These are phyloP conservation scores for Scarus forsteni DNA, from an alignment of 2,797 vertebrate species.

Conservation along the genomic window DNA sequence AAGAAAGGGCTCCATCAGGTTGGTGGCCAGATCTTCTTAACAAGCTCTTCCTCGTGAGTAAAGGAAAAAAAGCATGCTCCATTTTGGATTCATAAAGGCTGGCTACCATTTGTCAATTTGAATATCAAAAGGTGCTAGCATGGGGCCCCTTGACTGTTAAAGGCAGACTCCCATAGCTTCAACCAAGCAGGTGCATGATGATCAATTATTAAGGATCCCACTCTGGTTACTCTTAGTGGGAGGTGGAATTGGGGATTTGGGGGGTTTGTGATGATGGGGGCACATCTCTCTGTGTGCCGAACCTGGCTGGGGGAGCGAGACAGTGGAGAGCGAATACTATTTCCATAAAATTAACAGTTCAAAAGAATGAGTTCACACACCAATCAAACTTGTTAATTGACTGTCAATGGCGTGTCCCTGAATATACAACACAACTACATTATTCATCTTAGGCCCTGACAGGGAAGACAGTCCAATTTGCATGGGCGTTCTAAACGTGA, in stretches of 20 bases:
- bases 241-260: constrained; percentile 78
- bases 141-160: constrained; percentile 86
- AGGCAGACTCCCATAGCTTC: constrained; percentile 91
- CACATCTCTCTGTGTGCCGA: constrained; percentile 89
- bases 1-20: constrained; percentile 87
- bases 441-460: constrained; percentile 98
- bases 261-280: constrained; percentile 79
- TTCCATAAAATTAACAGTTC: constrained; percentile 99
- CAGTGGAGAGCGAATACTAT: constrained; percentile 90
- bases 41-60: constrained; percentile 78
- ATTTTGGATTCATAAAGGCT: constrained; percentile 88
- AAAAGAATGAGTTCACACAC: constrained; percentile 99
- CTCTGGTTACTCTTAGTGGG: constrained; percentile 95
- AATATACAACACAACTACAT: constrained; percentile 99
- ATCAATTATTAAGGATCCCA: constrained; percentile 99
- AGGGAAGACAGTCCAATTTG: constrained; percentile 99
- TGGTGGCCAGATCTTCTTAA: constrained; percentile 90
- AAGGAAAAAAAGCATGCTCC: constrained; percentile 76
- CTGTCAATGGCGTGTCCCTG: constrained; percentile 99
- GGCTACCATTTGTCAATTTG: constrained; percentile 94
- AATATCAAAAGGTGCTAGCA: constrained; percentile 97
- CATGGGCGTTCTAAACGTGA: constrained; percentile 99
- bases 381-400: constrained; percentile 99
- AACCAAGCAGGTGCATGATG: constrained; percentile 98
- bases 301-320: constrained; percentile 88